Evolutionary conservation across 2,113 vertebrate genomes (phyloP), one percentile per base, ranked within the genome.

Genomic region (Phainopepla nitens): DNA sequence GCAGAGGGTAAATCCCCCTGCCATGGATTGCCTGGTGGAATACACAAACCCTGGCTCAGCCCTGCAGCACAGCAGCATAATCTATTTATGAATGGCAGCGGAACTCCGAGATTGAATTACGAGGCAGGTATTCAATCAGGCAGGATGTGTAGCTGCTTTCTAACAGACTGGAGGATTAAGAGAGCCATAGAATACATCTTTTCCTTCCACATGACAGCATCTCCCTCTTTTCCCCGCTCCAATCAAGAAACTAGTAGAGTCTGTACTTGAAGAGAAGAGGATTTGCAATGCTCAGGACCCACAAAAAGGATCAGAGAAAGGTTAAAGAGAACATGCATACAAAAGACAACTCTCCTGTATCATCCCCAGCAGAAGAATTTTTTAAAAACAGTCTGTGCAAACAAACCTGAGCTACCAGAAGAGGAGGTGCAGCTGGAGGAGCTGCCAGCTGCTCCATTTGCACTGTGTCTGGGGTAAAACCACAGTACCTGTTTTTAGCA

Each of bases 101-200:
- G 95, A 96, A 93, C 94, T 92, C 81, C 19, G 6, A 61, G 90
- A 96, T 91, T 92, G 90, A 97, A 93, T 96, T 96, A 97, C 57
- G 5, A 95, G 84, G 94, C 87, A 95, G 92, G 95, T 95, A 96
- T 95, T 97, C 93, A 91, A 96, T 96, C 95, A 92, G 88, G 54
- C 95, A 90, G 94, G 92, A 97, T 77, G 83, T 23, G 82, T 82
- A 83, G 79, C 93, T 92, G 82, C 90, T 79, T 92, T 87, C 77
- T 79, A 89, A 75, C 82, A 85, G 82, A 51, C 72, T 50, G 58
- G 45, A 80, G 86, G 92, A 95, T 96, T 96, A 96, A 49, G 73
- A 73, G 61, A 89, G 82, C 10, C 0, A 82, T 88, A 86, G 88
- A 58, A 94, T 83, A 91, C 78, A 78, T 20, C 77, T 54, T 90